Percentiles rank a stretch among this genome's conserved stretches.
Evolutionary conservation across 2,113 vertebrate species (phyloP).

Genomic region (Anser cygnoides): DNA sequence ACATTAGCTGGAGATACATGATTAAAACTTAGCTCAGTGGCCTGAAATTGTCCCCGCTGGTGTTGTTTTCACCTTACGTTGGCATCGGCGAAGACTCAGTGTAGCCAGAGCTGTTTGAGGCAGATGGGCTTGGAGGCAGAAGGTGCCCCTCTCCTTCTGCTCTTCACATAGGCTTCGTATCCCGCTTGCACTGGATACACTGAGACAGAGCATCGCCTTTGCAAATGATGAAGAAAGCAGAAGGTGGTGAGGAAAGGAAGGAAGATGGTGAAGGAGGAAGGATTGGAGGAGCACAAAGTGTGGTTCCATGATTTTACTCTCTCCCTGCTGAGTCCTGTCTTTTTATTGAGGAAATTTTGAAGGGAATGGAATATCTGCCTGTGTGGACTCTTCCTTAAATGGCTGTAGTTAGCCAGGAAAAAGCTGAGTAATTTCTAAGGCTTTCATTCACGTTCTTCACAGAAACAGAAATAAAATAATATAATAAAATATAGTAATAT

Average conservation of each 20-base stretch:
- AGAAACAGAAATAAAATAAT: background rate
- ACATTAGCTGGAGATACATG: background rate
- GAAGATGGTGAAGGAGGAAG: background rate
- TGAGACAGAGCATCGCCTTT: background rate
- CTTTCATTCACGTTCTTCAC: background rate
- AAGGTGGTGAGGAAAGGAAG: background rate
- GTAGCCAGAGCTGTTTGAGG: rapidly evolving
- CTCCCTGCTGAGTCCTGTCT: background rate
- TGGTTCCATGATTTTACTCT: background rate
- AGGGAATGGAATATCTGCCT: rapidly evolving
- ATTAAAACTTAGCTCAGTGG: background rate
- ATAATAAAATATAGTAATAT: too few relatives aligned
- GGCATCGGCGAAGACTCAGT: background rate
- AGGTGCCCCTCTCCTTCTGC: background rate
- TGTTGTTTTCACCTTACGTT: background rate
- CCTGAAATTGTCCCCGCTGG: background rate
- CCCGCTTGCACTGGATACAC: rapidly evolving
- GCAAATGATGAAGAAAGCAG: background rate
- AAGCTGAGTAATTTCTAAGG: background rate
- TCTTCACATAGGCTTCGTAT: rapidly evolving
- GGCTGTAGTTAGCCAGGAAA: background rate
- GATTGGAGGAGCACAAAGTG: background rate
- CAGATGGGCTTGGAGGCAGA: background rate
- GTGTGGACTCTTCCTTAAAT: background rate
- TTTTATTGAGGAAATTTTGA: background rate